phyloP scores from a whole-genome alignment of 1,140 invertebrate genomes.

The Drosophila azteca region DNA sequence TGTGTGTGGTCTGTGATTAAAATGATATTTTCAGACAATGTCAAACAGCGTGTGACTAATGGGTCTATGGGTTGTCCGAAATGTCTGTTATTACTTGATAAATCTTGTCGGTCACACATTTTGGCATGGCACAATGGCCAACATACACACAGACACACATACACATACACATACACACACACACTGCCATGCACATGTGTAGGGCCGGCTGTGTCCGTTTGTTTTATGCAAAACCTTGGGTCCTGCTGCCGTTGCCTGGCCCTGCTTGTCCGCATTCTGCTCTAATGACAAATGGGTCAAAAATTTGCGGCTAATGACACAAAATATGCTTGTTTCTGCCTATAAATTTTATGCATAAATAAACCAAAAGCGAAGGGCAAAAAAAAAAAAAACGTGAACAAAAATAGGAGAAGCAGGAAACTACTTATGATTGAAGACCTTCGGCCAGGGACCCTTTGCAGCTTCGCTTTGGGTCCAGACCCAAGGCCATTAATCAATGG shows the following conservation, averaged over 20 bases:
- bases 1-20: constrained; percentile 69
- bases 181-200: neutral
- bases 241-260: constrained; percentile 10
- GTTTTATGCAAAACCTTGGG: constrained; percentile 75
- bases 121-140: constrained; percentile 53
- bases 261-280: constrained; percentile 50
- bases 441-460: constrained; percentile 40
- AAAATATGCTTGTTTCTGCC: constrained; percentile 73
- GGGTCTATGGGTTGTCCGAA: constrained; percentile 81
- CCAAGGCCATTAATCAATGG: constrained; percentile 67
- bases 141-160: constrained; percentile 18
- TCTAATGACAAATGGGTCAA: constrained; percentile 81
- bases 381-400: neutral
- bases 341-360: constrained; percentile 78
- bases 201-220: constrained; percentile 47
- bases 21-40: constrained; percentile 81
- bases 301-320: constrained; percentile 80
- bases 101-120: constrained; percentile 81
- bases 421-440: constrained; percentile 73
- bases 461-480: neutral
- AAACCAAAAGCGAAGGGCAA: constrained; percentile 36
- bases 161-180: neutral
- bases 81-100: constrained; percentile 82
- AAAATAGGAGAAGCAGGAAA: constrained; percentile 5
- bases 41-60: constrained; percentile 80